phyloP scores from a whole-genome alignment of 2,888 invertebrate genomes.

The Abscondita cerata region DNA sequence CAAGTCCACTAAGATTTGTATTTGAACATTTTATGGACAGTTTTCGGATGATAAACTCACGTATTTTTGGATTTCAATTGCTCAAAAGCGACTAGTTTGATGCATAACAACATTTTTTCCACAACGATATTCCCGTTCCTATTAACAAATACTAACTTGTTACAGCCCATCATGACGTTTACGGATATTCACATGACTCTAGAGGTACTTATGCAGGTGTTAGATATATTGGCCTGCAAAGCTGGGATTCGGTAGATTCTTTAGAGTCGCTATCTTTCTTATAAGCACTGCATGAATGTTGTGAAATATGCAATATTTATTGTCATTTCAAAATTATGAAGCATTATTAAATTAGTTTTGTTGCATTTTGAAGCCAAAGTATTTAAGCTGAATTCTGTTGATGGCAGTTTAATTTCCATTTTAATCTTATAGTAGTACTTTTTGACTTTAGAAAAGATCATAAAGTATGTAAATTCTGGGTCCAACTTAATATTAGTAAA shows the following conservation, averaged over 20 bases:
- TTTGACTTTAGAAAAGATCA: slow-evolving; percentile 20
- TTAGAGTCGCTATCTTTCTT: slow-evolving; percentile 60
- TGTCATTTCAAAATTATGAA: slow-evolving; percentile 23
- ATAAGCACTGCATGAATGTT: slow-evolving; percentile 45
- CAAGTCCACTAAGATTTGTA: too few relatives aligned
- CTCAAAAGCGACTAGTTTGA: too few relatives aligned
- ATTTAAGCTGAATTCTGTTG: slow-evolving; percentile 25
- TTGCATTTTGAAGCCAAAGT: slow-evolving; percentile 30
- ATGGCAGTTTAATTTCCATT: slow-evolving; percentile 17
- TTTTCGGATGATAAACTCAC: neutral
- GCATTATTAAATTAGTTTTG: slow-evolving; percentile 21
- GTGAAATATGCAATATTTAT: slow-evolving; percentile 31
- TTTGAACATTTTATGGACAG: neutral
- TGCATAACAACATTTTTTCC: too few relatives aligned
- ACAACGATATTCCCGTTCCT: neutral
- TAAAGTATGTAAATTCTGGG: slow-evolving; percentile 44
- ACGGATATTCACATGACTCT: slow-evolving; percentile 74
- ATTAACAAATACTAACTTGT: slow-evolving; percentile 47
- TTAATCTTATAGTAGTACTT: slow-evolving; percentile 21
- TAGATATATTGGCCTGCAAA: slow-evolving; percentile 61
- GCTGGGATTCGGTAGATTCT: slow-evolving; percentile 60
- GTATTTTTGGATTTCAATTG: neutral
- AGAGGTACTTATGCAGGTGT: slow-evolving; percentile 68
- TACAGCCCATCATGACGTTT: slow-evolving; percentile 66
- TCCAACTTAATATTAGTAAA: slow-evolving; percentile 49